Conservation (phyloP, 2,797 vertebrate species). For the Phrynocephalus vlangalii region DNA sequence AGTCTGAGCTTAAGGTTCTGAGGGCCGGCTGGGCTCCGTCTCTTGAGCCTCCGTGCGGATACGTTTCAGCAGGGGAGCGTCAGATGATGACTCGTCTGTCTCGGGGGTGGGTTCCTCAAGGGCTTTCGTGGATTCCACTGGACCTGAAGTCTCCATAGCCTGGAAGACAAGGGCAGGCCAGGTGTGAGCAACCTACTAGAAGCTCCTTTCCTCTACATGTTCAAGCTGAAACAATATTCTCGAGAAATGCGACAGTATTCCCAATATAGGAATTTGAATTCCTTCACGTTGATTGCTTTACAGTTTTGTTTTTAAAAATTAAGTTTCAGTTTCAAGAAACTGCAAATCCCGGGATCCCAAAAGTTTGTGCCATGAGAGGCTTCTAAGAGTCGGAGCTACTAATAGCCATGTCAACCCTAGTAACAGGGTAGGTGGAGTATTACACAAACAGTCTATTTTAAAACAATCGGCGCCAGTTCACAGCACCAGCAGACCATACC, state of each 20-base stretch:
- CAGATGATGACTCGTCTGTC: not conserved
- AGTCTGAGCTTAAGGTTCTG: conserved; percentile 5
- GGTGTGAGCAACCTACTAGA: not conserved
- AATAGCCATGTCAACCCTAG: too few relatives aligned
- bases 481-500: not conserved
- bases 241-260: too few relatives aligned
- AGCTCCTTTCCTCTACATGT: too few relatives aligned
- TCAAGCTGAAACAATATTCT: too few relatives aligned
- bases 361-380: too few relatives aligned
- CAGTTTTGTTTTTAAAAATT: too few relatives aligned
- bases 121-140: not conserved
- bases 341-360: too few relatives aligned
- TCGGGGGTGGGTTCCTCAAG: not conserved
- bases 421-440: too few relatives aligned
- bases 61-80: conserved; percentile 14
- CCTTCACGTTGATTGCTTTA: too few relatives aligned
- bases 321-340: too few relatives aligned
- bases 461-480: not conserved
- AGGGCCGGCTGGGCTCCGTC: not conserved
- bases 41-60: not conserved
- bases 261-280: not conserved
- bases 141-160: not conserved
- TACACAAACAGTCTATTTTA: too few relatives aligned
- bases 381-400: too few relatives aligned
- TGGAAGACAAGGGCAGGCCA: not conserved